Evolutionary conservation across 1,140 invertebrate species (phyloP), one percentile per base, ranked within the genome.

Genomic region (Lordiphosa mommai): DNA sequence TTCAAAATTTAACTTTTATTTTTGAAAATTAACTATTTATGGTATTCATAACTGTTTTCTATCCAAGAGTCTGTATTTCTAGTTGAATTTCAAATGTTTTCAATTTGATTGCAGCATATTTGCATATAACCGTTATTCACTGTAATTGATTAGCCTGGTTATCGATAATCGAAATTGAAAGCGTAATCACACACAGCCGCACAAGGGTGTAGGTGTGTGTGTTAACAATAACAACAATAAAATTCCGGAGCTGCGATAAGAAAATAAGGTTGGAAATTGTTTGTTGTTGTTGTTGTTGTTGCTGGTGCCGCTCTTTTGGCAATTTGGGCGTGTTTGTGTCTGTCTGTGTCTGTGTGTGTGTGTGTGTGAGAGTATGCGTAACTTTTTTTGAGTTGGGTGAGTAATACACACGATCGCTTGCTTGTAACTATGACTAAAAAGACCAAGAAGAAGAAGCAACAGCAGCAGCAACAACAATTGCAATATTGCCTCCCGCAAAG

Each of bases 201-300:
- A 29, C 17, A 32, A 14, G 1, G 13, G 17, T 8, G 4, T 6
- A 38, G n/a, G 27, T 43, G n/a, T 23, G 20, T 5, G n/a, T n/a
- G n/a, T n/a, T n/a, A 23, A 23, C 4, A 23, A 23, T 23, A 23
- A 23, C 20, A 23, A 23, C 20, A 72, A 56, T 66, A 51, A 76
- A 76, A 71, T 76, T 76, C 43, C 65, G 32, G 3, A 59, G 49
- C 29, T 68, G 58, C 72, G 73, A 77, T 77, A 79, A 79, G 69
- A 61, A 64, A n/a, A 48, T 57, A 53, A 69, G 61, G 58, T 80
- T 80, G 65, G 37, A 33, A 57, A 52, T 47, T 17, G 30, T 17
- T 17, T 33, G 12, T 37, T 43, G 29, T 23, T 67, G 16, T 33
- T 53, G 20, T 50, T 49, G 32, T 49, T 58, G 33, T 23, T 40